Conservation (phyloP, 37 sponge, comb jelly and placozoan species). For the Crambe crambe region DNA sequence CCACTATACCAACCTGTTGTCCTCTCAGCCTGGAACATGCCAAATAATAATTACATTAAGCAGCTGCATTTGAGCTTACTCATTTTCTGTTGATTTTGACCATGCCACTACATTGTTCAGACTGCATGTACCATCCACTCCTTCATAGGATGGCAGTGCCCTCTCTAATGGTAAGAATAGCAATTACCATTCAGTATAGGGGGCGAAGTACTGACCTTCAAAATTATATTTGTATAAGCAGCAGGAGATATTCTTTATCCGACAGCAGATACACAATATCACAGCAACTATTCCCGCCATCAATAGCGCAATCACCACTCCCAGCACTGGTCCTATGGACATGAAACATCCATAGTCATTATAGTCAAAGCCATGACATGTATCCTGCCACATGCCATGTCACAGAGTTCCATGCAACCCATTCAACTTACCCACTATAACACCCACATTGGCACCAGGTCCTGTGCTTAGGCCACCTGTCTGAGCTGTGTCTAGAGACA, state of each 20-base stretch:
- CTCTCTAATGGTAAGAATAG: background rate
- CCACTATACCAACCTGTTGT: too few relatives aligned
- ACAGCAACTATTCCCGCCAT: background rate
- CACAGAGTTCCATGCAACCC: too few relatives aligned
- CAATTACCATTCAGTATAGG: too few relatives aligned
- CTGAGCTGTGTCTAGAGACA: background rate
- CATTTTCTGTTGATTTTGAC: too few relatives aligned
- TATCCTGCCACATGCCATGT: background rate
- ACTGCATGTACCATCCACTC: background rate
- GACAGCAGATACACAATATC: too few relatives aligned
- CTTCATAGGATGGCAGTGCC: background rate
- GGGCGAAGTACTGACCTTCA: too few relatives aligned
- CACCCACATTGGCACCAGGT: background rate
- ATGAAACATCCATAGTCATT: background rate
- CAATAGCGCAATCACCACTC: background rate
- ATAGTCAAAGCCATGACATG: background rate
- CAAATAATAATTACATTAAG: too few relatives aligned
- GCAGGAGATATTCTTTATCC: too few relatives aligned
- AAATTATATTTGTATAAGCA: too few relatives aligned
- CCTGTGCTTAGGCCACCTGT: background rate
- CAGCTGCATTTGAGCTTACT: too few relatives aligned
- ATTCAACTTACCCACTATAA: background rate
- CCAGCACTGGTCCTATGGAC: background rate
- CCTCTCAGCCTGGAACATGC: too few relatives aligned
- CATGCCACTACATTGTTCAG: too few relatives aligned